phyloP scores from a whole-genome alignment of 2,113 vertebrate genomes.

The Syngnathoides biaculeatus region DNA sequence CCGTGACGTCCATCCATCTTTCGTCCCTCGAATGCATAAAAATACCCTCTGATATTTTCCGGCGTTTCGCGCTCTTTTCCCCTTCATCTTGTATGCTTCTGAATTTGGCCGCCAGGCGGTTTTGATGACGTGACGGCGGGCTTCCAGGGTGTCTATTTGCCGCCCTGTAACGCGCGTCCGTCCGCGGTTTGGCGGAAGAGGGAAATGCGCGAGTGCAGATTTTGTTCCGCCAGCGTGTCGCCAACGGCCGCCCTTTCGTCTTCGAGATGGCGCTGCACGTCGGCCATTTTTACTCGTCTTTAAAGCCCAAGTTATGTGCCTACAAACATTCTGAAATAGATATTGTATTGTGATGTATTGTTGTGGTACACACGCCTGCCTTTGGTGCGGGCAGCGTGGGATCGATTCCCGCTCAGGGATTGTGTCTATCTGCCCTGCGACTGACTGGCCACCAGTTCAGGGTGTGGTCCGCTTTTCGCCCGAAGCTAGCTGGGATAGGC shows the following conservation, averaged over 20 bases:
- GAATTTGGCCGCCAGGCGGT: slow-evolving; percentile 33
- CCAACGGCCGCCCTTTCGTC: slow-evolving; percentile 66
- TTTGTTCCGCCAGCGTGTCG: slow-evolving; percentile 72
- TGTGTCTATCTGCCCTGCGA: too few relatives aligned
- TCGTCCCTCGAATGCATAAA: background rate
- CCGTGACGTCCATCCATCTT: slow-evolving; percentile 26
- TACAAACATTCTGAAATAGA: too few relatives aligned
- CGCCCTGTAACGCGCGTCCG: slow-evolving; percentile 12
- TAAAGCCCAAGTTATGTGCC: too few relatives aligned
- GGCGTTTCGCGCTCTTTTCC: too few relatives aligned
- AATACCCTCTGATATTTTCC: slow-evolving; percentile 11
- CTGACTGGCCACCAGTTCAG: too few relatives aligned
- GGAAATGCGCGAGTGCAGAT: slow-evolving; percentile 63
- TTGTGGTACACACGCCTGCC: too few relatives aligned
- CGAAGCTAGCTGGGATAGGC: too few relatives aligned
- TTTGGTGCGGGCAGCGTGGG: too few relatives aligned
- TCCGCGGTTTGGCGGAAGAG: slow-evolving; percentile 19
- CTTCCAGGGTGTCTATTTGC: slow-evolving; percentile 13
- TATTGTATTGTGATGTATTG: too few relatives aligned
- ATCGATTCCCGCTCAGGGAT: too few relatives aligned
- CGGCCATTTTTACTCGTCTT: slow-evolving; percentile 20
- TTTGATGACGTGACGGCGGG: slow-evolving; percentile 16
- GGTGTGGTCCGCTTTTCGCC: too few relatives aligned
- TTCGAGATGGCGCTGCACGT: slow-evolving; percentile 37
- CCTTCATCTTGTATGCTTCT: slow-evolving; percentile 38